These are phyloP conservation scores for Pipistrellus pygmaeus DNA, from an alignment of 2,797 vertebrate genomes.

Conservation along the genomic window DNA sequence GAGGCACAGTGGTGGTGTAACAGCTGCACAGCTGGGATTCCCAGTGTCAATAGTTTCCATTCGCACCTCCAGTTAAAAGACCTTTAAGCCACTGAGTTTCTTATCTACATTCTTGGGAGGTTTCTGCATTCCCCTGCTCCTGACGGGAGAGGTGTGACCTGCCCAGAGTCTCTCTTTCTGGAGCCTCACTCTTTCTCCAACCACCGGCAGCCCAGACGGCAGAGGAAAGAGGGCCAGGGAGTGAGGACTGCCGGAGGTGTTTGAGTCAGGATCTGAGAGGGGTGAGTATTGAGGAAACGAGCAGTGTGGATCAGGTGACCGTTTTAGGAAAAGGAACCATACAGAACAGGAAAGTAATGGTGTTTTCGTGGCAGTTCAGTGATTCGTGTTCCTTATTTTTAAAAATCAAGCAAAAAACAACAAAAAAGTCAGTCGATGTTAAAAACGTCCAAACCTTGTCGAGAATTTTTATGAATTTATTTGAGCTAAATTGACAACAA, in stretches of 20 bases:
- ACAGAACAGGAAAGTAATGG: not conserved
- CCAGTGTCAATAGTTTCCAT: not conserved
- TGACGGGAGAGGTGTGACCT: not conserved
- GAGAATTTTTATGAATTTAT: not conserved
- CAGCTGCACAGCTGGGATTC: not conserved
- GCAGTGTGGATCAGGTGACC: not conserved
- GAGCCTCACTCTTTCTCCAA: not conserved
- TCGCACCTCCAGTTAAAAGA: not conserved
- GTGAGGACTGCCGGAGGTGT: not conserved
- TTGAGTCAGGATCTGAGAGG: not conserved
- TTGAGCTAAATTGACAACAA: not conserved
- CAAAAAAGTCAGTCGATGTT: not conserved
- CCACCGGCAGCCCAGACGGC: not conserved
- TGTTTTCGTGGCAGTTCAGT: not conserved
- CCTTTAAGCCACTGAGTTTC: not conserved
- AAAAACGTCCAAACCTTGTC: not conserved
- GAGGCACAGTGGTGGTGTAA: not conserved
- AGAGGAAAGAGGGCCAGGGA: not conserved
- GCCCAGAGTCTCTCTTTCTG: not conserved
- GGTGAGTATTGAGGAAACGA: not conserved
- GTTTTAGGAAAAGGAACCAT: not conserved
- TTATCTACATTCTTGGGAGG: not conserved
- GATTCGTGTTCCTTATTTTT: not conserved
- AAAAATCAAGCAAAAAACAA: not conserved
- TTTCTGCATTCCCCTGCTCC: not conserved